Conservation (phyloP, 2,113 vertebrate species). For the Aptenodytes forsteri region DNA sequence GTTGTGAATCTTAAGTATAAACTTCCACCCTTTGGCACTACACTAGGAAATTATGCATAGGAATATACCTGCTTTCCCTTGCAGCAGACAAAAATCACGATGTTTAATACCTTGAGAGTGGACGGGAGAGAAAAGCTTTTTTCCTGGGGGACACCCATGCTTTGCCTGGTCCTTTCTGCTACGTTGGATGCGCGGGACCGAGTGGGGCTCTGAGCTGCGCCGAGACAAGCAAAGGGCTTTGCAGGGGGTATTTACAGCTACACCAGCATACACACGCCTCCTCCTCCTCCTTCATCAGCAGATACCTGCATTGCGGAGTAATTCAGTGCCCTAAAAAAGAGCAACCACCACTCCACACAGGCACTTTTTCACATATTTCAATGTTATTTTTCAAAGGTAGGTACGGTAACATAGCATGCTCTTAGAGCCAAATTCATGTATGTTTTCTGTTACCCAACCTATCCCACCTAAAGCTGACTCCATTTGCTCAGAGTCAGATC, state of each 20-base stretch:
- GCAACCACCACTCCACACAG: neutral
- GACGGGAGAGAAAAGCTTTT: neutral
- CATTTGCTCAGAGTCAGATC: neutral
- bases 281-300: neutral
- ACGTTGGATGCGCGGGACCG: rapidly evolving
- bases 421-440: neutral
- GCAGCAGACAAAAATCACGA: neutral
- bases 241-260: neutral
- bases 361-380: neutral
- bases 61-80: constrained; percentile 49
- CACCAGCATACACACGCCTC: rapidly evolving
- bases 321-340: neutral
- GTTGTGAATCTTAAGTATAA: constrained; percentile 63
- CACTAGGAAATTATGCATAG: constrained; percentile 43
- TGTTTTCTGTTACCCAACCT: neutral
- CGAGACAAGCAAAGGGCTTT: neutral
- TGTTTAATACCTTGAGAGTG: neutral
- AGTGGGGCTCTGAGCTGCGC: rapidly evolving
- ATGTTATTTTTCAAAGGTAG: neutral
- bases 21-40: constrained; percentile 51
- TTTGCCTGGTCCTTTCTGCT: neutral
- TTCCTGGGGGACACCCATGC: neutral
- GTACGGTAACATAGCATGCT: neutral
- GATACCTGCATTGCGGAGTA: neutral
- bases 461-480: neutral